Conservation (phyloP, 1,140 invertebrate species). For the Trachelipus rathkii region DNA sequence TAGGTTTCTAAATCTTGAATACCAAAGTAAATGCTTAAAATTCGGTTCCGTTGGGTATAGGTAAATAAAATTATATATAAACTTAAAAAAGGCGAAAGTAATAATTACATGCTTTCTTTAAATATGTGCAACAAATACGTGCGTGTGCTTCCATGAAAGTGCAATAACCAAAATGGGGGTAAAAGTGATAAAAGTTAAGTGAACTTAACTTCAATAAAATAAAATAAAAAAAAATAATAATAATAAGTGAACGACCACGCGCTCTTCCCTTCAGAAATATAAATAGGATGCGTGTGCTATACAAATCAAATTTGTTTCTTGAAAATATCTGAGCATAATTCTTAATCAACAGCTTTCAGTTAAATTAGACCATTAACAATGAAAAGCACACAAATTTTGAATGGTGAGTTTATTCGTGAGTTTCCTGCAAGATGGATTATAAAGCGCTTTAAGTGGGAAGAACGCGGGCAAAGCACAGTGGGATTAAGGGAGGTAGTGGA, state of each 20-base stretch:
- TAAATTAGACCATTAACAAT: too few species aligned
- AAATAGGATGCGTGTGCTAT: background rate
- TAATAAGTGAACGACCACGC: slow-evolving; percentile 12
- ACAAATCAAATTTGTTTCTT: too few species aligned
- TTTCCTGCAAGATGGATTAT: too few species aligned
- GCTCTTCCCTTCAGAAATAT: background rate
- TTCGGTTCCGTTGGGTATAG: too few species aligned
- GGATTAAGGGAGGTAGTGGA: slow-evolving; percentile 6
- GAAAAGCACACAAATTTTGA: too few species aligned
- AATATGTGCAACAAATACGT: background rate
- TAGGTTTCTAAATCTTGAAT: too few species aligned
- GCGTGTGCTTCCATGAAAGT: slow-evolving; percentile 1
- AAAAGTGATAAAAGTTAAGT: background rate
- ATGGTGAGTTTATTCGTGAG: too few species aligned
- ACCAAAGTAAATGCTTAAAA: too few species aligned
- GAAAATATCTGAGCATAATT: too few species aligned
- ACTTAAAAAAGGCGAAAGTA: too few species aligned
- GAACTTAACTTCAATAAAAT: slow-evolving; percentile 2
- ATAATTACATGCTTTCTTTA: background rate
- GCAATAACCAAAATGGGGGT: background rate
- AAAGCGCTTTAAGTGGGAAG: background rate
- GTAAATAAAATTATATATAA: too few species aligned
- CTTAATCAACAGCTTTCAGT: too few species aligned
- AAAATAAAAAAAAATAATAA: slow-evolving; percentile 23
- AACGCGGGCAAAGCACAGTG: background rate